phyloP scores from a whole-genome alignment of 23 tunicate species.

The Corella eumyota region DNA sequence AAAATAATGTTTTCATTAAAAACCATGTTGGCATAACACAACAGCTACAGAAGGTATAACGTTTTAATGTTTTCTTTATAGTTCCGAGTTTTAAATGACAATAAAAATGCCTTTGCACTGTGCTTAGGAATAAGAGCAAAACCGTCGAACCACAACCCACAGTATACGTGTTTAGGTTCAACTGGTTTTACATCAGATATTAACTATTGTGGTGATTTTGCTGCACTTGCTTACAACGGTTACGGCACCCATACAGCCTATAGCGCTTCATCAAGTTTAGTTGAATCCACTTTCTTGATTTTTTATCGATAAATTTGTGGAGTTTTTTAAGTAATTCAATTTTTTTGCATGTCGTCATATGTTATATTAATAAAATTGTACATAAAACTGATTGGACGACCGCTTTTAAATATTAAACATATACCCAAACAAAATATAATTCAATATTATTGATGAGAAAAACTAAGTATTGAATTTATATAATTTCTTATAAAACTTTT shows the following conservation, averaged over 20 bases:
- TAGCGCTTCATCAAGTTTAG: neutral
- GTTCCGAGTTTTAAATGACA: slow-evolving; percentile 16
- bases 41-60: no score
- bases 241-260: neutral
- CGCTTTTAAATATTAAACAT: no score
- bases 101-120: slow-evolving; percentile 5
- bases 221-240: slow-evolving; percentile 7
- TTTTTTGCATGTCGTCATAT: no score
- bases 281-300: slow-evolving; percentile 8
- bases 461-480: no score
- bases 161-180: slow-evolving; percentile 12
- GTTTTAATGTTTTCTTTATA: neutral
- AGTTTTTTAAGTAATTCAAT: no score
- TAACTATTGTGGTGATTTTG: slow-evolving; percentile 21
- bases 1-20: no score
- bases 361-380: no score
- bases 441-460: no score
- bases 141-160: neutral
- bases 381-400: no score
- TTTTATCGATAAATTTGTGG: slow-evolving; percentile 23
- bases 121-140: slow-evolving; percentile 18
- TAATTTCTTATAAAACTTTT: no score
- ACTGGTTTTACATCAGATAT: slow-evolving; percentile 8
- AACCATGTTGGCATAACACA: no score
- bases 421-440: no score